Base-by-base conservation (phyloP, 2,113 vertebrate species). In the Stigmatopora nigra region DNA sequence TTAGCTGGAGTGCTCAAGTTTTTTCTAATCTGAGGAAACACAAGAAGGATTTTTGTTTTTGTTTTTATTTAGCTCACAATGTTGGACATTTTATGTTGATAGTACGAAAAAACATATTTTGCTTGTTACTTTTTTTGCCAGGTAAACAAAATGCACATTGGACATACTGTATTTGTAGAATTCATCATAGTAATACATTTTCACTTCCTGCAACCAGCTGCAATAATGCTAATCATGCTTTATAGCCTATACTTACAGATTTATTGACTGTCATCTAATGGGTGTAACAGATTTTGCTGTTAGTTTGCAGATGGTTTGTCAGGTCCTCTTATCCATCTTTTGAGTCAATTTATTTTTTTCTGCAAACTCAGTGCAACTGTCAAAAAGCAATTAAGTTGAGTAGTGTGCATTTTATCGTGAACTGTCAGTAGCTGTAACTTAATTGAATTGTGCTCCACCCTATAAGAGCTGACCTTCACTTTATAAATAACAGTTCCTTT, bases 381-480 rank as follows among this genome's bases (percentile, higher is more conserved):
- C 88, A 89, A 73, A 88, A 90, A 89, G 87, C 88, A 90, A 90
- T 92, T 90, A 89, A 77, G 68, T 78, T 82, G 87, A 90, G 85
- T 85, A 78, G 76, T 83, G 80, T 76, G 80, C 70, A 75, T 84
- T 89, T 89, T 85, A 87, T 88, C 76, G 79, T 84, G 83, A 88
- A 84, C 84, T 88, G 88, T 87, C 86, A 87, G 86, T 85, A 80
- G 68, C 78, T 68, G 44, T 36, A 35, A 80, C 80, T 87, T 89
- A 87, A 90, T 90, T 89, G 88, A 84, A 85, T 88, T 83, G 71
- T 68, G 72, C 70, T 76, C 59, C 38, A 80, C 44, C 60, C 59
- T 63, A 68, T 61, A 72, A 82, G 74, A 85, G 84, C 74, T 88
- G 87, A 89, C 90, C 89, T 90, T 89, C 80, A 77, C 69, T 72